Evolutionary conservation across 2,113 vertebrate genomes (phyloP).

Genomic region (Peromyscus leucopus): DNA sequence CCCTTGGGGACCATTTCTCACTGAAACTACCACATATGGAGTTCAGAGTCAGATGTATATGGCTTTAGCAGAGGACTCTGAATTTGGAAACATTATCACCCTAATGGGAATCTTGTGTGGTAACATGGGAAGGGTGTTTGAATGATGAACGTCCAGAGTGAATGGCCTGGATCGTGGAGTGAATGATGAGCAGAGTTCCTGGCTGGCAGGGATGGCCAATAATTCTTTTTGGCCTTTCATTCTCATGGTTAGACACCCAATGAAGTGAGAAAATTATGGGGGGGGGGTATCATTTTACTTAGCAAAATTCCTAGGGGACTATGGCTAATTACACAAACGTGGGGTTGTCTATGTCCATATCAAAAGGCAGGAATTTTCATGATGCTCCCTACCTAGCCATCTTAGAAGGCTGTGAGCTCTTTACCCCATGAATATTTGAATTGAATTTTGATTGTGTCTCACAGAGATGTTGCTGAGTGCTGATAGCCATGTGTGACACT

Average conservation of each 20-base stretch:
- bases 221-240: background rate
- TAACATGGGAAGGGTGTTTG: background rate
- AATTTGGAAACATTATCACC: background rate
- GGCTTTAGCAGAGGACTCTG: background rate
- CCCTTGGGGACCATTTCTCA: background rate
- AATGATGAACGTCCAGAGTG: background rate
- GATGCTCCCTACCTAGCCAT: background rate
- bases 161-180: no score
- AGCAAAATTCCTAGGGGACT: background rate
- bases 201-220: background rate
- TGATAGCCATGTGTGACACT: rapidly evolving
- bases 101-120: background rate
- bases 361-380: background rate
- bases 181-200: no score
- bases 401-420: background rate
- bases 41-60: background rate
- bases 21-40: background rate
- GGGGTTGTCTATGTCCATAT: background rate
- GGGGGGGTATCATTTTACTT: background rate
- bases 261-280: background rate
- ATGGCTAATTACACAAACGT: background rate
- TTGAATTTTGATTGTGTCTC: background rate
- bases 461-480: background rate
- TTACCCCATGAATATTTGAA: background rate
- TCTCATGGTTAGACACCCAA: background rate